These are phyloP conservation scores for Desmophyllum pertusum DNA, from an alignment of 92 coral and sea anemone genomes.

Conservation along the genomic window DNA sequence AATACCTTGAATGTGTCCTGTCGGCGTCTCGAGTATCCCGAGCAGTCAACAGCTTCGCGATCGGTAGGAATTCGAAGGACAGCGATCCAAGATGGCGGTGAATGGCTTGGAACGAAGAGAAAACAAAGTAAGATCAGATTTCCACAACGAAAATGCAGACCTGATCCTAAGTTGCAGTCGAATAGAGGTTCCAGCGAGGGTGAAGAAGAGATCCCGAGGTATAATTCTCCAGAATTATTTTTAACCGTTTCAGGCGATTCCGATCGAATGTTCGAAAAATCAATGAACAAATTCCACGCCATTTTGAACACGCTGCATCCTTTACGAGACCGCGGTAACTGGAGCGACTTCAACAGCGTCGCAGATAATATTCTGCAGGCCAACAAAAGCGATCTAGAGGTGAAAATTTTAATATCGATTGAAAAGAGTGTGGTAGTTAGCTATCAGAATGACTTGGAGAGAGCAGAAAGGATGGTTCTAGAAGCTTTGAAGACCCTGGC, in stretches of 20 bases:
- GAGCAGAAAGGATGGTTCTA: conserved; percentile 43
- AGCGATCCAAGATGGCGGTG: conserved; percentile 30
- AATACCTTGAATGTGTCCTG: neutral
- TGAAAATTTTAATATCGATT: conserved; percentile 38
- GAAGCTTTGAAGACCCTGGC: neutral
- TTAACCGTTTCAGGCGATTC: neutral
- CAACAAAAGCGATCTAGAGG: neutral
- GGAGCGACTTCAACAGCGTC: conserved; percentile 36
- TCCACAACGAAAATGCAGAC: conserved; percentile 10
- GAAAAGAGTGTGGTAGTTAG: conserved; percentile 60
- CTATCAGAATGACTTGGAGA: conserved; percentile 50
- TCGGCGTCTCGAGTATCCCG: neutral
- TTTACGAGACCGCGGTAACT: conserved; percentile 70
- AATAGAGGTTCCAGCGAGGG: conserved; percentile 1
- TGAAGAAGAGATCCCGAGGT: neutral
- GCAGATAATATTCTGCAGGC: neutral
- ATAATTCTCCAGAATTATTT: neutral
- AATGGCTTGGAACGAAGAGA: neutral
- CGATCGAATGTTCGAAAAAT: neutral
- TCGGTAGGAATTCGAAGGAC: conserved; percentile 3
- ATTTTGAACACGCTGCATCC: conserved; percentile 59
- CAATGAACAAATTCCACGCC: conserved; percentile 2
- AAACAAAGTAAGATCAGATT: conserved; percentile 4
- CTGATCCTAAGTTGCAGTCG: neutral
- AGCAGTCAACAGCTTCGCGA: neutral